Evolutionary conservation across 2,888 invertebrate genomes (phyloP).

Genomic region (Drosophila atripex): DNA sequence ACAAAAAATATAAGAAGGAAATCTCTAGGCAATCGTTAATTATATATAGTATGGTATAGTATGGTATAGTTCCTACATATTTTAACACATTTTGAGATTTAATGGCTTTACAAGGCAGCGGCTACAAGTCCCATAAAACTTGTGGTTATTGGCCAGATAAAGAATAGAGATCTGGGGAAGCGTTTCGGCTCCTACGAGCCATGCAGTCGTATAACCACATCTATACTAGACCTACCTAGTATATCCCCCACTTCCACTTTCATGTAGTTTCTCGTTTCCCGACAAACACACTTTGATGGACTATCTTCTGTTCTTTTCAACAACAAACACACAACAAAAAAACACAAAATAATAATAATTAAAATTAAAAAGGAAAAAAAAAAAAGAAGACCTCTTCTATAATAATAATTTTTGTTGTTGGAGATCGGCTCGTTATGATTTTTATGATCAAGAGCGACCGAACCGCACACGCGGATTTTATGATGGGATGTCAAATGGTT

Average conservation of each 20-base stretch:
- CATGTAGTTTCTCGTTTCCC: constrained; percentile 40
- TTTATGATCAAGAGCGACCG: constrained; percentile 42
- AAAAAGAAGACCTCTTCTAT: background rate
- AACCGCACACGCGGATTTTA: constrained; percentile 59
- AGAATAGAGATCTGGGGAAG: constrained; percentile 17
- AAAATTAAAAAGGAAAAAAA: no score
- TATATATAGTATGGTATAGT: no score
- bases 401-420: constrained; percentile 1
- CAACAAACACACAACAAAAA: no score
- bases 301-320: no score
- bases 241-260: constrained; percentile 20
- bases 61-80: background rate
- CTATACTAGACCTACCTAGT: background rate
- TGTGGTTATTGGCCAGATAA: constrained; percentile 34
- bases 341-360: no score
- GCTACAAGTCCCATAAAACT: constrained; percentile 26
- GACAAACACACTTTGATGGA: constrained; percentile 39
- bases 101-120: no score
- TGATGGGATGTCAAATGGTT: constrained; percentile 62
- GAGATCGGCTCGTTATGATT: constrained; percentile 20
- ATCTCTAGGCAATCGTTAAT: no score
- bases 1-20: no score
- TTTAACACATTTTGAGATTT: background rate
- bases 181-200: no score
- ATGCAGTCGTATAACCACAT: background rate